Evolutionary conservation across 2,797 vertebrate species (phyloP).

Genomic region (Orientallactaga sibirica): DNA sequence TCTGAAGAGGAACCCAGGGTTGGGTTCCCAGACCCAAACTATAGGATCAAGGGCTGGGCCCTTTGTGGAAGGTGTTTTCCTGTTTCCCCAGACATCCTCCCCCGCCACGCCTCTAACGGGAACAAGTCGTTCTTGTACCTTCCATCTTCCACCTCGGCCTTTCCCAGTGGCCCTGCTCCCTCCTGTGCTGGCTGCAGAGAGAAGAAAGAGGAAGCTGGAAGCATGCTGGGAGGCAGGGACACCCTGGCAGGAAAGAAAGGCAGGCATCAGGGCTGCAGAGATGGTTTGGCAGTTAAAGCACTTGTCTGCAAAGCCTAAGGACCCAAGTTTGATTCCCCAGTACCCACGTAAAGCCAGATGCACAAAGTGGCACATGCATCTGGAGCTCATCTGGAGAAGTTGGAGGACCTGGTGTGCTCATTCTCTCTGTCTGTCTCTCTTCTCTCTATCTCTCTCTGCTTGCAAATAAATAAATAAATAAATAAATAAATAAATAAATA

Average conservation of each 20-base stretch:
- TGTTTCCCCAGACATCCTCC: rapidly evolving
- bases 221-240: neutral
- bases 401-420: too few relatives aligned
- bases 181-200: neutral
- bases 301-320: too few relatives aligned
- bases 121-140: rapidly evolving
- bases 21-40: neutral
- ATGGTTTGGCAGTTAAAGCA: too few relatives aligned
- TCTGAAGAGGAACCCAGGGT: neutral
- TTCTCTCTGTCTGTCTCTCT: too few relatives aligned
- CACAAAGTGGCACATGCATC: too few relatives aligned
- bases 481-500: too few relatives aligned
- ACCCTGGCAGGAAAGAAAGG: neutral
- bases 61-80: neutral
- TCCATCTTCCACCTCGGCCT: neutral
- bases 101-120: rapidly evolving
- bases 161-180: neutral
- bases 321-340: too few relatives aligned
- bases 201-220: neutral
- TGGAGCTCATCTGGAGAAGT: too few relatives aligned
- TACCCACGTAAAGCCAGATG: too few relatives aligned
- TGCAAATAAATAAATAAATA: too few relatives aligned
- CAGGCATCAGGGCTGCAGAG: neutral
- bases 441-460: too few relatives aligned
- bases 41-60: neutral